phyloP scores from a whole-genome alignment of 2,113 vertebrate species.

The Phrynocephalus versicolor region DNA sequence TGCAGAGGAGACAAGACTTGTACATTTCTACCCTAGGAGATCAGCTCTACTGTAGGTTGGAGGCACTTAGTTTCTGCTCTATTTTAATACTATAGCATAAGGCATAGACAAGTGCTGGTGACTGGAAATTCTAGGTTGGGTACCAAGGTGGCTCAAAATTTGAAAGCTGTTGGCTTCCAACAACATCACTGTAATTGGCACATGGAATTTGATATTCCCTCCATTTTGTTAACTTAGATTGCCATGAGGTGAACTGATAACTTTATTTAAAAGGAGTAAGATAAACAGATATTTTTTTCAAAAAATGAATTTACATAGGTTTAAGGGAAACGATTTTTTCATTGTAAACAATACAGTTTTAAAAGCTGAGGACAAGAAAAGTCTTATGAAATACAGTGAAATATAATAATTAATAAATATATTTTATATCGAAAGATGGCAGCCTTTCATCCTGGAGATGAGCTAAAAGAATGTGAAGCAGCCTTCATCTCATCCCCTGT shows the following conservation, averaged over 20 bases:
- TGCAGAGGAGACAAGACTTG: background rate
- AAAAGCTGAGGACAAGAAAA: background rate
- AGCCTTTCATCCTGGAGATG: too few relatives aligned
- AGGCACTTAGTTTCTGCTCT: background rate
- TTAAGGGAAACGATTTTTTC: background rate
- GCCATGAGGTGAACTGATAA: background rate
- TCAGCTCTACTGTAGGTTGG: background rate
- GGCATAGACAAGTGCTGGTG: background rate
- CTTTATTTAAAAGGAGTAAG: background rate
- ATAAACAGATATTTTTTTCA: too few relatives aligned
- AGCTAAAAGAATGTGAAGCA: too few relatives aligned
- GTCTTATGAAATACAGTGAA: background rate
- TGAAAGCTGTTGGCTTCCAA: background rate
- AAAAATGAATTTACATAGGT: too few relatives aligned
- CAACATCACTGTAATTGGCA: background rate
- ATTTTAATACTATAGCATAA: background rate
- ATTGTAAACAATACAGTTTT: background rate
- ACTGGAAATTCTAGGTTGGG: background rate
- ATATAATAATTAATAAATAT: too few relatives aligned
- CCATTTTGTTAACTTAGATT: background rate
- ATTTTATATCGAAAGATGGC: too few relatives aligned
- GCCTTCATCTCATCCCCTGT: too few relatives aligned
- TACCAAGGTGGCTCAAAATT: background rate
- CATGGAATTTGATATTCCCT: background rate
- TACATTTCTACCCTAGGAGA: too few relatives aligned